Percentiles rank a stretch among this genome's conserved stretches.
Conservation (phyloP, 2,797 vertebrate genomes). For the Falco naumanni region DNA sequence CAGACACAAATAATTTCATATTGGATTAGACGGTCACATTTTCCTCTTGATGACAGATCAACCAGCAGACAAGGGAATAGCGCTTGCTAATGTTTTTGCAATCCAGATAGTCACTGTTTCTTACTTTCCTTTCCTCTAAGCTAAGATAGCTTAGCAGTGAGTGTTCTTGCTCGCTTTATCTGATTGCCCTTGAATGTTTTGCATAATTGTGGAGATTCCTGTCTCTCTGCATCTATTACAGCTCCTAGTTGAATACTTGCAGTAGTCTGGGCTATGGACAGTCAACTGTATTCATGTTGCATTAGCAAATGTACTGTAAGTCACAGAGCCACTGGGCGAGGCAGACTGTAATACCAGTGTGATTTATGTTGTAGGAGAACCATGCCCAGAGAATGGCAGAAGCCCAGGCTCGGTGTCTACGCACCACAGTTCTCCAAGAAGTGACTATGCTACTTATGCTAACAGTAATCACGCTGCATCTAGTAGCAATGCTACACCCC, state of each 20-base stretch:
- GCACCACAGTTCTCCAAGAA: constrained; percentile 96
- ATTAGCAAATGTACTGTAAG: constrained; percentile 3
- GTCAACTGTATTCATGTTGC: neutral
- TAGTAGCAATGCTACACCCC: constrained; percentile 75
- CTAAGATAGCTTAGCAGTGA: neutral
- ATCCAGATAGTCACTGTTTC: neutral
- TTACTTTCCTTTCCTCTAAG: neutral
- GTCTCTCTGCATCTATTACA: constrained; percentile 38
- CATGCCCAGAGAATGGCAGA: constrained; percentile 93
- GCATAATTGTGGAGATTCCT: constrained; percentile 31
- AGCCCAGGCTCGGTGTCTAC: constrained; percentile 94
- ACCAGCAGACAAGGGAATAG: constrained; percentile 25
- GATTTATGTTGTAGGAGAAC: constrained; percentile 83
- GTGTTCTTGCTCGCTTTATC: constrained; percentile 23
- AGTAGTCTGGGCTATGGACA: neutral
- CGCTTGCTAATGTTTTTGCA: neutral
- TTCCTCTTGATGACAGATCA: constrained; percentile 39
- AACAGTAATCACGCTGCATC: constrained; percentile 84
- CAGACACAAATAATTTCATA: constrained; percentile 51
- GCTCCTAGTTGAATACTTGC: neutral
- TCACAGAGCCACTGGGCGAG: neutral
- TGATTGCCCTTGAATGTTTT: constrained; percentile 24
- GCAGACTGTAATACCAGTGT: neutral
- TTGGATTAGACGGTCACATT: constrained; percentile 53
- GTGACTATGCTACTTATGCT: constrained; percentile 88